A percentile compares a stretch with the other conserved stretches of the same genome.
Evolutionary conservation across 2,113 vertebrate species (phyloP).

Genomic region (Pygoscelis antarcticus): DNA sequence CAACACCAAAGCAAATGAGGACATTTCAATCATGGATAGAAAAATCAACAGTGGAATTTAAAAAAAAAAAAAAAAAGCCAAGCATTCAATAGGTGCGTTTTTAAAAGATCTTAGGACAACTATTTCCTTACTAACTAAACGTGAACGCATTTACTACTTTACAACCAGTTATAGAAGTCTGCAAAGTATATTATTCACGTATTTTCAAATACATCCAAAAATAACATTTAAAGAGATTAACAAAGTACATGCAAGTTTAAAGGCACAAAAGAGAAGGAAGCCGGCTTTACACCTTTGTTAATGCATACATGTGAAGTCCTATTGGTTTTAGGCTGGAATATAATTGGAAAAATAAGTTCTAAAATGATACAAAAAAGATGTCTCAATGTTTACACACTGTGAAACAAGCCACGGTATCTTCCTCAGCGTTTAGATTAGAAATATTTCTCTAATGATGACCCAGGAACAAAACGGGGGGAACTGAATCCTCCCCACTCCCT

Average conservation of each 20-base stretch:
- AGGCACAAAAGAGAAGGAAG: slow-evolving; percentile 3
- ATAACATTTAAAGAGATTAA: not conserved
- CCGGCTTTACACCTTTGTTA: not conserved
- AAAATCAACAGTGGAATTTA: slow-evolving; percentile 23
- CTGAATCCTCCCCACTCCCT: not conserved
- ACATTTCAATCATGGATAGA: not conserved
- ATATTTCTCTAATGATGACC: not conserved
- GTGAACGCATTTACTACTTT: slow-evolving; percentile 22
- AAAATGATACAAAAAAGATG: not conserved
- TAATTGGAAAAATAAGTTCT: not conserved
- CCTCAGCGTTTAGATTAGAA: not conserved
- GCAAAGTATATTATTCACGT: not conserved
- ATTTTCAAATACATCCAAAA: slow-evolving; percentile 36
- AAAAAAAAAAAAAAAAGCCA: not conserved
- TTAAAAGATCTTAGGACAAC: slow-evolving; percentile 34
- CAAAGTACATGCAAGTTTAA: slow-evolving; percentile 4
- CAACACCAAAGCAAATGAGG: not conserved
- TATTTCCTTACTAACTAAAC: slow-evolving; percentile 19
- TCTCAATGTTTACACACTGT: not conserved
- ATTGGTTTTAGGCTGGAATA: not conserved
- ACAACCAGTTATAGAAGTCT: not conserved
- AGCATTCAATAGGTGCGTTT: not conserved
- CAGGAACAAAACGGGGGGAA: not conserved
- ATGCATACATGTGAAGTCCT: not conserved
- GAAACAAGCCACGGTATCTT: not conserved